phyloP scores from a whole-genome alignment of 2,888 invertebrate genomes.

The Eulithis prunata region DNA sequence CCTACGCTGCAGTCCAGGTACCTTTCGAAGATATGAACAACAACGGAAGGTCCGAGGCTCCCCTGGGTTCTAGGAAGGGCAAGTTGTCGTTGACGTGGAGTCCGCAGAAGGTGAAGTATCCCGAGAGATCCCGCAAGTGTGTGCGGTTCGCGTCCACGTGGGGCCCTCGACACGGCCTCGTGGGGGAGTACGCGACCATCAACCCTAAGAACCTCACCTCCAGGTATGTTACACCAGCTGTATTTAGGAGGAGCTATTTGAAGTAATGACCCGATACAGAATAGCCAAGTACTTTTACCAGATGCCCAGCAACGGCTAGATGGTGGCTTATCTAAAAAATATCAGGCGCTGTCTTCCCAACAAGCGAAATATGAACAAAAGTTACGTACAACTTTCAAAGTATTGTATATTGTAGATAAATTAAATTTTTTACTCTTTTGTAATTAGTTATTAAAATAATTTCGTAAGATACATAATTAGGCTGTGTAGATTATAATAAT shows the following conservation, averaged over 20 bases:
- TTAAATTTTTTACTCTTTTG: background rate
- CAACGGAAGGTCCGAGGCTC: conserved; percentile 12
- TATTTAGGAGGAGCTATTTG: conserved; percentile 44
- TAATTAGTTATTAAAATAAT: background rate
- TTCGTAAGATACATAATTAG: conserved; percentile 6
- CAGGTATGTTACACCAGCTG: conserved; percentile 50
- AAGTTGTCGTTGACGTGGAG: conserved; percentile 35
- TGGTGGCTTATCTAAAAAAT: background rate
- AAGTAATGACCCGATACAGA: background rate
- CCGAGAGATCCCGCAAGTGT: conserved; percentile 34
- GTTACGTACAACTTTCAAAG: background rate
- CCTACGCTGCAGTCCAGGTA: conserved; percentile 19
- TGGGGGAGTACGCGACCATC: conserved; percentile 58
- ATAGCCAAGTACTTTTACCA: background rate
- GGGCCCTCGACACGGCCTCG: conserved; percentile 35
- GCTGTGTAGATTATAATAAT: conserved; percentile 21
- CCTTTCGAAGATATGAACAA: conserved; percentile 19
- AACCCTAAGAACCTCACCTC: conserved; percentile 56
- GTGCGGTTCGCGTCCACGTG: conserved; percentile 40
- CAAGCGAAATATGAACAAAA: background rate
- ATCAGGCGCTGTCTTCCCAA: conserved; percentile 26
- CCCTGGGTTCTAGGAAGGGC: conserved; percentile 14
- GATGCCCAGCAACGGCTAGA: background rate
- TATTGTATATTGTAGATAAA: conserved; percentile 13
- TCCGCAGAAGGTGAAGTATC: conserved; percentile 37